Evolutionary conservation across 2,888 invertebrate species (phyloP).

Genomic region (Ectemnius lituratus): DNA sequence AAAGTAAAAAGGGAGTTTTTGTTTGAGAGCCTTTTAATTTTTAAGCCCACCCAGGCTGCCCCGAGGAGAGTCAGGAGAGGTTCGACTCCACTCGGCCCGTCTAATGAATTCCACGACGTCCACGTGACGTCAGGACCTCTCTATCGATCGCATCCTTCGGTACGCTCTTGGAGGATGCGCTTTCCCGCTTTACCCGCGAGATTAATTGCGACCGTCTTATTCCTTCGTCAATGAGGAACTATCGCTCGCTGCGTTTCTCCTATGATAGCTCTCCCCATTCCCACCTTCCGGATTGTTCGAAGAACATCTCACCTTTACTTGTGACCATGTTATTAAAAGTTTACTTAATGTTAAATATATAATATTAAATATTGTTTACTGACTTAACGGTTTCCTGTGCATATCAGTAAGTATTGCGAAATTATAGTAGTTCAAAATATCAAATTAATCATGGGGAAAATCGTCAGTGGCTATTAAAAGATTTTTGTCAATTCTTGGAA

Average conservation of each 20-base stretch:
- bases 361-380: too few species aligned
- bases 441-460: too few species aligned
- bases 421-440: too few species aligned
- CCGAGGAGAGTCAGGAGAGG: constrained; percentile 12
- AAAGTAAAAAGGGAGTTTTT: constrained; percentile 67
- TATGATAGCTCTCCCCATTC: neutral
- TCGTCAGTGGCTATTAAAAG: too few species aligned
- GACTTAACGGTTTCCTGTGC: too few species aligned
- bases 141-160: constrained; percentile 67
- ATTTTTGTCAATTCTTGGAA: too few species aligned
- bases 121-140: constrained; percentile 65
- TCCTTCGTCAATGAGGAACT: constrained; percentile 53
- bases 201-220: constrained; percentile 50
- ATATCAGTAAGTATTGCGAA: too few species aligned
- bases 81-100: constrained; percentile 13
- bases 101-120: constrained; percentile 73
- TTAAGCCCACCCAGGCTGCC: constrained; percentile 65
- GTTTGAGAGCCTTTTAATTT: constrained; percentile 75
- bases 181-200: constrained; percentile 53
- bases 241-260: constrained; percentile 23
- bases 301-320: too few species aligned
- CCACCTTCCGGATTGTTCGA: neutral
- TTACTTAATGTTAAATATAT: too few species aligned
- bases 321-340: too few species aligned
- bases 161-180: constrained; percentile 64